Conservation (phyloP, 2,888 invertebrate genomes). For the Neuroscelio doddi region DNA sequence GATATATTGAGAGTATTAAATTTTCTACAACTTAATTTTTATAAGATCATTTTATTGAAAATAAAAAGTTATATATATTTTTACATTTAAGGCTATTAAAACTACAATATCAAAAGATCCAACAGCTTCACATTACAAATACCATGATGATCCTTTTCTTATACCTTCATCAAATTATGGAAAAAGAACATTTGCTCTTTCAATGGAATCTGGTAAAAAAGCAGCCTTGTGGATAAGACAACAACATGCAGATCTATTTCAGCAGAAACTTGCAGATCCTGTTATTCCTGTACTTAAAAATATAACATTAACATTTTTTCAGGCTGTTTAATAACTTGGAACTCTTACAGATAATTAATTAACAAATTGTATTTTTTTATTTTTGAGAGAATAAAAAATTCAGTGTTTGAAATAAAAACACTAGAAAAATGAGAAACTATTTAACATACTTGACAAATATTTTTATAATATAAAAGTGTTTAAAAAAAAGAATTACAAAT, state of each 20-base stretch:
- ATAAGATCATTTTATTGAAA: not conserved
- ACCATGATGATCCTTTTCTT: slow-evolving; percentile 92
- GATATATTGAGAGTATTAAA: slow-evolving; percentile 23
- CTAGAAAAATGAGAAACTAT: too few species aligned
- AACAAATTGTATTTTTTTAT: too few species aligned
- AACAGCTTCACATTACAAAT: slow-evolving; percentile 91
- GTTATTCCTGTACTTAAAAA: slow-evolving; percentile 73
- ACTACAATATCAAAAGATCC: slow-evolving; percentile 85
- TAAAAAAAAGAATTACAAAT: too few species aligned
- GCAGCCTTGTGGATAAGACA: slow-evolving; percentile 88
- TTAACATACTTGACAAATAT: too few species aligned
- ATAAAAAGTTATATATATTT: slow-evolving; percentile 3
- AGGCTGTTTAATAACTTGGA: too few species aligned
- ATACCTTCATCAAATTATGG: slow-evolving; percentile 82
- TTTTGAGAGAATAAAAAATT: too few species aligned
- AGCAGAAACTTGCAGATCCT: slow-evolving; percentile 78
- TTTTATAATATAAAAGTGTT: too few species aligned
- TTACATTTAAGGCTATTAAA: slow-evolving; percentile 77
- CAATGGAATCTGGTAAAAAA: slow-evolving; percentile 89
- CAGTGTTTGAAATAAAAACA: too few species aligned
- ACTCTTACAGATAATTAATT: too few species aligned
- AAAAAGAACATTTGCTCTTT: slow-evolving; percentile 83
- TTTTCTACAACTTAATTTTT: slow-evolving; percentile 1
- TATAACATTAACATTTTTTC: too few species aligned
- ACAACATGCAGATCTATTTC: slow-evolving; percentile 81